phyloP scores from a whole-genome alignment of 2,113 vertebrate genomes.

The Callionymus lyra region DNA sequence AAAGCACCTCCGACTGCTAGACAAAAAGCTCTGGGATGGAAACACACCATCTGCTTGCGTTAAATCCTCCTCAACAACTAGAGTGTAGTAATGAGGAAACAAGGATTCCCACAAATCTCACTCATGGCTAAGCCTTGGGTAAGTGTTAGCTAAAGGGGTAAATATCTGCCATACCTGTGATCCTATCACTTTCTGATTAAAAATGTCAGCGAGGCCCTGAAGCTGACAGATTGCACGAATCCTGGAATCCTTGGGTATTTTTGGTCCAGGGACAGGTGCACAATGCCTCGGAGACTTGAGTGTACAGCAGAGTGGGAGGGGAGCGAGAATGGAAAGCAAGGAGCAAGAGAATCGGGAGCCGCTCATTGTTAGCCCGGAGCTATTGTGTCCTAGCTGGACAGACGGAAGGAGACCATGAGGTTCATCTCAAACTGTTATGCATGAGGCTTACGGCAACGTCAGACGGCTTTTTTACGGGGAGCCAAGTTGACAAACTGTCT shows the following conservation, averaged over 20 bases:
- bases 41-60: conserved; percentile 36
- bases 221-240: conserved; percentile 64
- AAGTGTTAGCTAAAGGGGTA: conserved; percentile 48
- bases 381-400: conserved; percentile 9
- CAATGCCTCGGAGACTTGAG: conserved; percentile 51
- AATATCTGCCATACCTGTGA: conserved; percentile 50
- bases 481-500: too few species aligned
- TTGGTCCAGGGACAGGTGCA: conserved; percentile 63
- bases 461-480: too few species aligned
- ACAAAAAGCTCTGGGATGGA: conserved; percentile 36
- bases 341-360: conserved; percentile 26
- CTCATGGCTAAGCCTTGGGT: conserved; percentile 40
- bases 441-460: too few species aligned
- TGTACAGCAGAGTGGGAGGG: conserved; percentile 13
- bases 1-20: conserved; percentile 26
- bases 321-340: conserved; percentile 25
- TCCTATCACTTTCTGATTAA: conserved; percentile 65
- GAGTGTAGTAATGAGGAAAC: conserved; percentile 25
- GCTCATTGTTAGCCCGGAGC: conserved; percentile 49
- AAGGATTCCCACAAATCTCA: conserved; percentile 36
- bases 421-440: too few species aligned
- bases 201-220: conserved; percentile 58
- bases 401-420: too few species aligned
- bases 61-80: conserved; percentile 17
- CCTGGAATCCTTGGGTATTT: conserved; percentile 60